Evolutionary conservation across 1,140 invertebrate species (phyloP), one percentile per base, ranked within the genome.

Genomic region (Pogonomyrmex barbatus): DNA sequence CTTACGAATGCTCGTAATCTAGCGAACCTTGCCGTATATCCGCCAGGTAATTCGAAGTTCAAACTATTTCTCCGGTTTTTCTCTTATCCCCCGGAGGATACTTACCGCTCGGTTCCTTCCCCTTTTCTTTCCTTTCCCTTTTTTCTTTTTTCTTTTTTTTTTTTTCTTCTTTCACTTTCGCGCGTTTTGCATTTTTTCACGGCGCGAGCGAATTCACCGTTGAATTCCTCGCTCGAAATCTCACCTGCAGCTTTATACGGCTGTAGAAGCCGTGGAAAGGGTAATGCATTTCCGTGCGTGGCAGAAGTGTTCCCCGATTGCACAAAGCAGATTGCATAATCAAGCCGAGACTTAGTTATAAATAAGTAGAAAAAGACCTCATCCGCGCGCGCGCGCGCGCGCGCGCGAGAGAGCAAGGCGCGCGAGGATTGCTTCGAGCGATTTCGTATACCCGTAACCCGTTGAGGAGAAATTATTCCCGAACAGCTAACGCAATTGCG

Each of bases 41-140:
- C 67, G 58, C 4, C 12, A n/a, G 77, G 70, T 87, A 88, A 88
- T 88, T 87, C 70, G 52, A 87, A 87, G 68, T 87, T 87, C 86
- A 83, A 68, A 83, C 79, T 83, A 75, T 83, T 83, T 83, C 68
- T 73, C 79, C 56, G 45, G 79, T 83, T 83, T 85, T 85, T 85
- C 73, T 52, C 62, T 67, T 39, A 50, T n/a, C 50, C 60, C 17
- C 39, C 60, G 24, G n/a, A 58, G 68, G 62, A 12, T n/a, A n/a
- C n/a, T n/a, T n/a, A n/a, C 83, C 30, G 6, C 60, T 47, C 75
- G 42, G 24, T 39, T 10, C 36, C 50, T 17, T 12, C 14, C 47
- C n/a, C 17, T 24, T 45, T 24, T 24, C 12, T 9, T n/a, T 12
- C 30, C 14, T 10, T 14, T 14, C 56, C 77, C 42, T 67, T 42